Conservation (phyloP, 2,888 invertebrate species). For the Asteroscopus sphinx region DNA sequence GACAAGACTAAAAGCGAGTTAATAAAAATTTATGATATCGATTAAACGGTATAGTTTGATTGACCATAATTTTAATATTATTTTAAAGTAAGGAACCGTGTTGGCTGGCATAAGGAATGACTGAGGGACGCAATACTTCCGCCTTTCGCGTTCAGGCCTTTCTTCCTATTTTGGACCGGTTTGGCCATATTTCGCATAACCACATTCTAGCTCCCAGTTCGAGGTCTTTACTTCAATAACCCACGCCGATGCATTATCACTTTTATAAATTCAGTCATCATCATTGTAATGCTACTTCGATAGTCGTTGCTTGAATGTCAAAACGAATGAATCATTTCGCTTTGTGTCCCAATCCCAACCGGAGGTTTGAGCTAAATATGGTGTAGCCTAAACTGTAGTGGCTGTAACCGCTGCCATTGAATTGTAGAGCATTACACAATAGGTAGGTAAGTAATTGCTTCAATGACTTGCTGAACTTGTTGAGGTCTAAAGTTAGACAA, state of each 20-base stretch:
- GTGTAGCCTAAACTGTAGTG: constrained; percentile 15
- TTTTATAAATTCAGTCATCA: constrained; percentile 12
- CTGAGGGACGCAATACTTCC: too few relatives aligned
- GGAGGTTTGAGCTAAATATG: constrained; percentile 37
- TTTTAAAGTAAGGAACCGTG: too few relatives aligned
- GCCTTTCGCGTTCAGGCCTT: neutral
- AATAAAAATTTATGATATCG: too few relatives aligned
- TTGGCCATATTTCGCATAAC: neutral
- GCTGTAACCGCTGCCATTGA: constrained; percentile 11
- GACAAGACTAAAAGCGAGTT: too few relatives aligned
- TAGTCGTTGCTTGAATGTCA: constrained; percentile 32
- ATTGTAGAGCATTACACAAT: constrained; percentile 23
- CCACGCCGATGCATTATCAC: constrained; percentile 16
- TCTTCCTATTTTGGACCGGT: neutral
- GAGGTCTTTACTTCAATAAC: constrained; percentile 7
- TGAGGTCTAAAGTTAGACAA: neutral
- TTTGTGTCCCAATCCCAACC: constrained; percentile 13
- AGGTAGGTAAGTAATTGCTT: constrained; percentile 3
- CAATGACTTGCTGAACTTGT: constrained; percentile 6
- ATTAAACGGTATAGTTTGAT: too few relatives aligned
- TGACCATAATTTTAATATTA: too few relatives aligned
- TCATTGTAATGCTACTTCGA: constrained; percentile 19
- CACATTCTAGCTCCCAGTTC: neutral
- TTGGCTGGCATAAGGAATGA: too few relatives aligned
- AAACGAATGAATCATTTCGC: constrained; percentile 37